Percentiles rank a stretch among this genome's conserved stretches.
These are phyloP conservation scores for Pentamera pediparva DNA, from an alignment of 53 echinoderm and acorn worm genomes.

Conservation along the genomic window DNA sequence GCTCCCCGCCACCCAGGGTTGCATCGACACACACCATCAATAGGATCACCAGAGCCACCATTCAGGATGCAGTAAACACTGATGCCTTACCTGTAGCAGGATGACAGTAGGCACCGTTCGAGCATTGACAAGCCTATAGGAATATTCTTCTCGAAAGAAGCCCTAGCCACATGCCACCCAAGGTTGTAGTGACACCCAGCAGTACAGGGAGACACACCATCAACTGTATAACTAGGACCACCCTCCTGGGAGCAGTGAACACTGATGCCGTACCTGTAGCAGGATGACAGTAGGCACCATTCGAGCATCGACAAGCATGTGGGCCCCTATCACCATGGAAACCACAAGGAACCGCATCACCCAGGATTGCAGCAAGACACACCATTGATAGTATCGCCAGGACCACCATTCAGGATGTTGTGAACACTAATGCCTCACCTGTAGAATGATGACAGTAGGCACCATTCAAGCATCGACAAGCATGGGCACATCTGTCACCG, in stretches of 20 bases:
- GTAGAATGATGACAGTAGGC: not conserved
- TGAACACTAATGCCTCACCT: slow-evolving; percentile 41
- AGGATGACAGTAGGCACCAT: slow-evolving; percentile 59
- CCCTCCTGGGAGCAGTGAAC: too few relatives aligned
- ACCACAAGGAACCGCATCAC: too few relatives aligned
- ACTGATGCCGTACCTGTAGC: slow-evolving; percentile 31
- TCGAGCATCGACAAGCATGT: slow-evolving; percentile 50
- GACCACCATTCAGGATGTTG: slow-evolving; percentile 51
- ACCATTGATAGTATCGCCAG: slow-evolving; percentile 53
- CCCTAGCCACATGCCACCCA: too few relatives aligned
- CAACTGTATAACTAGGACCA: too few relatives aligned
- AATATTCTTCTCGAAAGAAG: not conserved
- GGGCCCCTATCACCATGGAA: slow-evolving; percentile 50
- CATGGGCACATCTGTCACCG: slow-evolving; percentile 19
- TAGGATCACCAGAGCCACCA: slow-evolving; percentile 36
- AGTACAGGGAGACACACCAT: too few relatives aligned
- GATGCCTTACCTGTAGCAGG: too few relatives aligned
- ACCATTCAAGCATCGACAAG: not conserved
- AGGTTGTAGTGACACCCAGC: too few relatives aligned
- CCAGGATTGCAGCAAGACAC: slow-evolving; percentile 65
- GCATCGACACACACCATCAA: slow-evolving; percentile 50
- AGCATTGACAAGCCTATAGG: not conserved
- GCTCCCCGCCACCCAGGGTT: slow-evolving; percentile 45
- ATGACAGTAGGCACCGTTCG: not conserved
- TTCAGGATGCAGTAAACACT: slow-evolving; percentile 12